A percentile compares a stretch with the other conserved stretches of the same genome.
phyloP scores from a whole-genome alignment of 2,113 vertebrate species.

The Heterocephalus glaber region DNA sequence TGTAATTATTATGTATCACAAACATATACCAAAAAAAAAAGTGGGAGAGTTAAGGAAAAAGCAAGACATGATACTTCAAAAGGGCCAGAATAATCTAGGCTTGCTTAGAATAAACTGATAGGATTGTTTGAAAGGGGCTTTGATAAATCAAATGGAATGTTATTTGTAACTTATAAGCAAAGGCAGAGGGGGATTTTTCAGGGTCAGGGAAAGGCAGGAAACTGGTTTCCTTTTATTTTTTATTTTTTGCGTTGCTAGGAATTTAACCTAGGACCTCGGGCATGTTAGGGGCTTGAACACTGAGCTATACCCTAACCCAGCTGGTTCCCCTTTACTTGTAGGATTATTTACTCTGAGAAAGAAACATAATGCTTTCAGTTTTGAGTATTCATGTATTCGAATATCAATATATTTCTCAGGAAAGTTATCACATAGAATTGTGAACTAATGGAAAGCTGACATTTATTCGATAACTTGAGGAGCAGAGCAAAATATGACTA shows the following conservation, averaged over 20 bases:
- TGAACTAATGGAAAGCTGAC: not conserved
- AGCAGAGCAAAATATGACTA: not conserved
- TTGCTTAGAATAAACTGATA: not conserved
- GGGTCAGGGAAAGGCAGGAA: constrained; percentile 1
- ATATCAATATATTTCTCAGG: not conserved
- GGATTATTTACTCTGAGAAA: constrained; percentile 16
- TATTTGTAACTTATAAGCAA: constrained; percentile 40
- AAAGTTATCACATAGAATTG: not conserved
- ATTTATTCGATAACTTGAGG: not conserved
- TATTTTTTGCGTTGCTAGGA: not conserved
- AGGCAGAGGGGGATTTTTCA: not conserved
- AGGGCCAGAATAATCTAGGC: not conserved
- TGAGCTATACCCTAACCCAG: not conserved
- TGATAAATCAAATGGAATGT: constrained; percentile 8
- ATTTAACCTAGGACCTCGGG: not conserved
- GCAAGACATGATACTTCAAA: not conserved
- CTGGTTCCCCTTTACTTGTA: not conserved
- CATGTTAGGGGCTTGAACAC: not conserved
- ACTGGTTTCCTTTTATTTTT: not conserved
- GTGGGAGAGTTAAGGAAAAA: not conserved
- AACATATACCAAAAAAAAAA: not conserved
- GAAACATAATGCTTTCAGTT: constrained; percentile 28
- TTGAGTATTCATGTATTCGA: constrained; percentile 9
- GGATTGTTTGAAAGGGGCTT: not conserved
- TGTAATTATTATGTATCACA: not conserved